These are phyloP conservation scores for Drosophila ochracea DNA, from an alignment of 2,888 invertebrate genomes.

Conservation along the genomic window DNA sequence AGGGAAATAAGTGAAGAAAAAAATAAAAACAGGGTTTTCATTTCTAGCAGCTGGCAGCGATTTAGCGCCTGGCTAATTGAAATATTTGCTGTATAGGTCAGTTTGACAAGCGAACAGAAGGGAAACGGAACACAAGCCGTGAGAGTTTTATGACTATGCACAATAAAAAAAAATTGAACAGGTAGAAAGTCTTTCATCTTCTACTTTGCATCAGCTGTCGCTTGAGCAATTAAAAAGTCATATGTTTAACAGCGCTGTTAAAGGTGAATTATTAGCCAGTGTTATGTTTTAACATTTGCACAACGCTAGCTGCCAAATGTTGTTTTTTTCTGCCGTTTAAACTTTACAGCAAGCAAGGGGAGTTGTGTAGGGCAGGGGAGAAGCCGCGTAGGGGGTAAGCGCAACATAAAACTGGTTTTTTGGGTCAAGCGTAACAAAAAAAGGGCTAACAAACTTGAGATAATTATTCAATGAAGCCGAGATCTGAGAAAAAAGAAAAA, in stretches of 20 bases:
- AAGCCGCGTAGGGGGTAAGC: conserved; percentile 63
- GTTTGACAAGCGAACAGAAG: conserved; percentile 24
- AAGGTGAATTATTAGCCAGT: conserved; percentile 27
- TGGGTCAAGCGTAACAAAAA: conserved; percentile 52
- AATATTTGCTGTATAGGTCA: conserved; percentile 66
- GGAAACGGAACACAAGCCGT: conserved; percentile 25
- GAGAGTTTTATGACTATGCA: conserved; percentile 63
- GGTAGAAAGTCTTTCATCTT: conserved; percentile 26
- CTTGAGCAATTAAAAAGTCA: conserved; percentile 65
- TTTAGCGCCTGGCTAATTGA: conserved; percentile 58
- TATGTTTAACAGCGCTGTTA: conserved; percentile 43
- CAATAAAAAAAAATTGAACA: conserved; percentile 21
- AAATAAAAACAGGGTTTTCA: conserved; percentile 43
- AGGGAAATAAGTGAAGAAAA: conserved; percentile 43
- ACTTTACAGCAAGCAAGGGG: conserved; percentile 37
- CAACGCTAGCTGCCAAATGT: conserved; percentile 34
- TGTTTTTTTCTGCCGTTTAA: conserved; percentile 46
- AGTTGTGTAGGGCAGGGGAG: conserved; percentile 56
- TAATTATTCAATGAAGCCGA: conserved; percentile 77
- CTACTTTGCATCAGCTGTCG: conserved; percentile 26
- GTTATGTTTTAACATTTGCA: conserved; percentile 67
- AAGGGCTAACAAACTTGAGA: conserved; percentile 69
- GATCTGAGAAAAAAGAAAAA: conserved; percentile 43
- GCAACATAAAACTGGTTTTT: conserved; percentile 69
- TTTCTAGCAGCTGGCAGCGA: conserved; percentile 47